These are phyloP conservation scores for Phalacrocorax pelagicus DNA, from an alignment of 2,113 vertebrate species.

Conservation along the genomic window DNA sequence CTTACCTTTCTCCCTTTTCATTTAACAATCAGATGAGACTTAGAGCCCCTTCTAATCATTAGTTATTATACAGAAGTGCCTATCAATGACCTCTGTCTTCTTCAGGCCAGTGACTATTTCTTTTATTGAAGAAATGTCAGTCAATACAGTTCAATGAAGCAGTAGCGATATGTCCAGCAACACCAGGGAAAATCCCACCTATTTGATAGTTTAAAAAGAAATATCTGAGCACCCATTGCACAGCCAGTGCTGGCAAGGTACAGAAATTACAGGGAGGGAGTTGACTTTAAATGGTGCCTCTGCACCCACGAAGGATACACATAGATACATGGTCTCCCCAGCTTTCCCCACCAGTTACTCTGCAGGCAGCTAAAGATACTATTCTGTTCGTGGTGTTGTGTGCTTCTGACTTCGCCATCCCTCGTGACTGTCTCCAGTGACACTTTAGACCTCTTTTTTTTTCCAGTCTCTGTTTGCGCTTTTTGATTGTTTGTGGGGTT, in stretches of 20 bases:
- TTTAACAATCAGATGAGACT: not conserved
- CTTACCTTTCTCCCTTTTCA: not conserved
- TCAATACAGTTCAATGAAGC: not conserved
- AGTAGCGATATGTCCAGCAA: not conserved
- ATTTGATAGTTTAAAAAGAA: not conserved
- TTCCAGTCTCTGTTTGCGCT: not conserved
- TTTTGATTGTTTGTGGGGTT: not conserved
- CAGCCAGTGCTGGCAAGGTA: not conserved
- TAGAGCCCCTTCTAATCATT: not conserved
- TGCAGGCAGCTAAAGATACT: constrained; percentile 6
- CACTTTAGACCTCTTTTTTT: not conserved
- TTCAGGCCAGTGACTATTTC: not conserved
- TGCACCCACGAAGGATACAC: not conserved
- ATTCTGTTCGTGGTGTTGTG: not conserved
- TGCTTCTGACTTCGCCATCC: constrained; percentile 4
- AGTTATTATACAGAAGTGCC: not conserved
- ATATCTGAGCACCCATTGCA: not conserved
- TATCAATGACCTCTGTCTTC: not conserved
- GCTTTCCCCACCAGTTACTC: not conserved
- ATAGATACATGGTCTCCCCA: too few relatives aligned
- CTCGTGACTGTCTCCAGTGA: not conserved
- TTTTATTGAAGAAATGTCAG: not conserved
- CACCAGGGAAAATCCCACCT: not conserved
- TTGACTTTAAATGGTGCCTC: not conserved
- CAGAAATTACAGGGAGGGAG: not conserved